These are phyloP conservation scores for Alouatta palliata DNA, from an alignment of 2,113 vertebrate genomes.

Conservation along the genomic window DNA sequence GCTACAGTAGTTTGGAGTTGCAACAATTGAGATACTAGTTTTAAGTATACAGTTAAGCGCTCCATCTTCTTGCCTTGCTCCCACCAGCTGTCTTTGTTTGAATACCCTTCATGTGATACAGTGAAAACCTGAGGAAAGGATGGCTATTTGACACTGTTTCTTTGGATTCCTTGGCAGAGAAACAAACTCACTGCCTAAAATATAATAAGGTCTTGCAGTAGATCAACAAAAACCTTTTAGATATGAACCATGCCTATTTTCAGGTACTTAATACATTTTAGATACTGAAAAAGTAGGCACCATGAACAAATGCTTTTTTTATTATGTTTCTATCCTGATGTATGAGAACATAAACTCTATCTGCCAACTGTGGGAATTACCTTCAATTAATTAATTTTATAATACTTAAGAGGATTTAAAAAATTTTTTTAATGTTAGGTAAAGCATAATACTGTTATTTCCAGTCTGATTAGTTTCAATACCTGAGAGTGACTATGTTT, in stretches of 20 bases:
- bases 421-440: neutral
- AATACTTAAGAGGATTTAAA: neutral
- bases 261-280: neutral
- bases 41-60: neutral
- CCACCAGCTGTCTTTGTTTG: neutral
- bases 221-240: neutral
- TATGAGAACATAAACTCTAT: neutral
- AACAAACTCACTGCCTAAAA: neutral
- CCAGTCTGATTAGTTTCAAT: neutral
- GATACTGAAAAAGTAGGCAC: neutral
- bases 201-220: neutral
- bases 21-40: neutral
- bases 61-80: neutral
- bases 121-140: neutral
- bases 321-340: neutral
- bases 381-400: neutral
- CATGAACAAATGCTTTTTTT: conserved; percentile 1
- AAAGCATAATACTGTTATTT: neutral
- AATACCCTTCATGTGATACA: neutral
- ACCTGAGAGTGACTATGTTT: neutral
- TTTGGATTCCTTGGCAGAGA: neutral
- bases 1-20: neutral
- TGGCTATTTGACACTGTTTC: neutral
- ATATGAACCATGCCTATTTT: neutral
- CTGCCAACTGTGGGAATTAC: neutral